A percentile compares a stretch with the other conserved stretches of the same genome.
Evolutionary conservation across 2,113 vertebrate species (phyloP).

Genomic region (Heterotis niloticus): DNA sequence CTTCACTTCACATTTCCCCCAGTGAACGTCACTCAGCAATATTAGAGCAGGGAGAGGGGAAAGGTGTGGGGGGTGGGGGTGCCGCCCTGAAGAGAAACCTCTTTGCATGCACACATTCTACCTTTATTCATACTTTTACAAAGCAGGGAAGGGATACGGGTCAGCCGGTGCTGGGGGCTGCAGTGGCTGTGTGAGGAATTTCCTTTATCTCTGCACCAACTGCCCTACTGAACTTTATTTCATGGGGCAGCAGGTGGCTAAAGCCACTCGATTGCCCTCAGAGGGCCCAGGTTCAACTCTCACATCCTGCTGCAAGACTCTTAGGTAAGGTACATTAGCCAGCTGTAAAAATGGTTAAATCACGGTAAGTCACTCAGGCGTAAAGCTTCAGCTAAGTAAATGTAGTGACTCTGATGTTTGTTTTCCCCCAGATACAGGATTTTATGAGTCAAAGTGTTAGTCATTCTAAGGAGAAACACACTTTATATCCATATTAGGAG

Average conservation of each 20-base stretch:
- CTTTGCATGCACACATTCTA: constrained; percentile 53
- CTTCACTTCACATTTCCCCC: constrained; percentile 70
- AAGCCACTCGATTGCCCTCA: too few relatives aligned
- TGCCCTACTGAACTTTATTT: too few relatives aligned
- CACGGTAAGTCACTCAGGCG: not conserved
- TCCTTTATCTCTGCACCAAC: too few relatives aligned
- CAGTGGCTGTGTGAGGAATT: too few relatives aligned
- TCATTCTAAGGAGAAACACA: not conserved
- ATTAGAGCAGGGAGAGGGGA: constrained; percentile 55
- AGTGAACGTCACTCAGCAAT: constrained; percentile 74
- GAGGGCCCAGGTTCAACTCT: too few relatives aligned
- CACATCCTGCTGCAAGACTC: too few relatives aligned
- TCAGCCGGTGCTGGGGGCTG: constrained; percentile 33
- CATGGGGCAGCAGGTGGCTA: too few relatives aligned
- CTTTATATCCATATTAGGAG: not conserved
- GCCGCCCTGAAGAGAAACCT: constrained; percentile 55
- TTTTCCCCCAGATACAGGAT: too few relatives aligned
- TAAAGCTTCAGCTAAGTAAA: too few relatives aligned
- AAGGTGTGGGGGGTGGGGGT: constrained; percentile 35
- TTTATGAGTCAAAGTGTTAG: too few relatives aligned
- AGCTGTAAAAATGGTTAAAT: not conserved
- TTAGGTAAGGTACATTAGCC: not conserved
- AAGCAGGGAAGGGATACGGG: constrained; percentile 54
- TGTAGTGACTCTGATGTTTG: too few relatives aligned
- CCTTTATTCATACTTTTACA: constrained; percentile 56